phyloP scores from a whole-genome alignment of 2,797 vertebrate species.

The Euphonia xanthogaster region DNA sequence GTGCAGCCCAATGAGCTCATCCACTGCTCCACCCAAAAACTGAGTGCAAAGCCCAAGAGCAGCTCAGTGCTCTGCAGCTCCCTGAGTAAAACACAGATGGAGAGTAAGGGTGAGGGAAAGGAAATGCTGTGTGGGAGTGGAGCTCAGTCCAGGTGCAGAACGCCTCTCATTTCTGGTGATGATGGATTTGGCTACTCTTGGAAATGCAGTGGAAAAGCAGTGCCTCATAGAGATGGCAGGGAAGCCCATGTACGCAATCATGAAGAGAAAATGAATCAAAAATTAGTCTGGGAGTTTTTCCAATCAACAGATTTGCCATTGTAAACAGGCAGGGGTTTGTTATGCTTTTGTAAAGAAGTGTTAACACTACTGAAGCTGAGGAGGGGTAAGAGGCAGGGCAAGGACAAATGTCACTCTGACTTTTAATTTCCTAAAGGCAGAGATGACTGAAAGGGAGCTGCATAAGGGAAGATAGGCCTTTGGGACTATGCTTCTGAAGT shows the following conservation, averaged over 20 bases:
- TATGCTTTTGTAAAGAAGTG: not conserved
- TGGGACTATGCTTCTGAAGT: not conserved
- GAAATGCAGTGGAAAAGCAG: not conserved
- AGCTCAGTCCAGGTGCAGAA: not conserved
- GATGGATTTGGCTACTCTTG: not conserved
- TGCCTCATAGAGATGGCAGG: not conserved
- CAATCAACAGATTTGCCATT: not conserved
- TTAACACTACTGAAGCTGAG: not conserved
- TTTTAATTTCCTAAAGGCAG: not conserved
- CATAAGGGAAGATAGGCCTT: not conserved
- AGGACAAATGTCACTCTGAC: not conserved
- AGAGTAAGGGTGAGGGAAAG: not conserved
- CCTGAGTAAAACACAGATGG: accelerated
- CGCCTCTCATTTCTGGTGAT: not conserved
- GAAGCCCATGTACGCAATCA: not conserved
- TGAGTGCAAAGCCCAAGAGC: not conserved
- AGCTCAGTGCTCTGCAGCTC: not conserved
- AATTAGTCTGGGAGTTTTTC: not conserved
- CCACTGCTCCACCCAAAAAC: slow-evolving; percentile 22
- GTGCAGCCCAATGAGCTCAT: not conserved
- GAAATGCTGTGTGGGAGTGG: not conserved
- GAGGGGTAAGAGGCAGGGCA: not conserved
- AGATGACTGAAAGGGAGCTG: not conserved
- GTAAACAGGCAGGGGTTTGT: not conserved
- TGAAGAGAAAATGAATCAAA: not conserved